These are phyloP conservation scores for Busseola fusca DNA, from an alignment of 2,888 invertebrate genomes.

Conservation along the genomic window DNA sequence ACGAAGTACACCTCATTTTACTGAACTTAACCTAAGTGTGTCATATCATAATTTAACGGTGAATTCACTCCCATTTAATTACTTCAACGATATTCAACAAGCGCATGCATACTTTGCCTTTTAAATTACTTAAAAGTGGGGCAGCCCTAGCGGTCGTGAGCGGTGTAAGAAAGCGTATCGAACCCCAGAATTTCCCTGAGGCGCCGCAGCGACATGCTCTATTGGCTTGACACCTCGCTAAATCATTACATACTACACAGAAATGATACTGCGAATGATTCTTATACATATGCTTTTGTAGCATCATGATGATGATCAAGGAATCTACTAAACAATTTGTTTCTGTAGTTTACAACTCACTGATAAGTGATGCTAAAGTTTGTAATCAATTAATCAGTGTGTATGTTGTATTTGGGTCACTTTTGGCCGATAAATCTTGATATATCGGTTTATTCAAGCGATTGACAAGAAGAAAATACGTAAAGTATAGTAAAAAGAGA, in stretches of 20 bases:
- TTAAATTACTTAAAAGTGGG: conserved; percentile 41
- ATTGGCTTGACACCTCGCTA: conserved; percentile 63
- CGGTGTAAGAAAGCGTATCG: conserved; percentile 69
- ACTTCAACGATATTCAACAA: conserved; percentile 25
- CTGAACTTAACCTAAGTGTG: neutral
- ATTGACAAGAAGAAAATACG: neutral
- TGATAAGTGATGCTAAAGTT: neutral
- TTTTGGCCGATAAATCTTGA: neutral
- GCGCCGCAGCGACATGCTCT: conserved; percentile 61
- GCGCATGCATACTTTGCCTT: conserved; percentile 30
- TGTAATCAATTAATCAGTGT: neutral
- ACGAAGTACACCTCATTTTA: neutral
- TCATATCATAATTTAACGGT: conserved; percentile 12
- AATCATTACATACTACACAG: conserved; percentile 47
- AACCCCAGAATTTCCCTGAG: conserved; percentile 68
- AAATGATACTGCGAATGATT: conserved; percentile 45
- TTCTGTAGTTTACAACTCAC: neutral
- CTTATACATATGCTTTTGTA: conserved; percentile 22
- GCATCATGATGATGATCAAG: conserved; percentile 1
- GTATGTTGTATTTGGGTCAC: neutral
- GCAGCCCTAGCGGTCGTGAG: conserved; percentile 57
- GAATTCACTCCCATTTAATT: conserved; percentile 33
- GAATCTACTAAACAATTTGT: neutral
- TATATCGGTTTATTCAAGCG: neutral
- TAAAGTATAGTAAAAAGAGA: no score